Evolutionary conservation across 2,888 invertebrate species (phyloP), one percentile per base, ranked within the genome.

Genomic region (Conomelus anceps): DNA sequence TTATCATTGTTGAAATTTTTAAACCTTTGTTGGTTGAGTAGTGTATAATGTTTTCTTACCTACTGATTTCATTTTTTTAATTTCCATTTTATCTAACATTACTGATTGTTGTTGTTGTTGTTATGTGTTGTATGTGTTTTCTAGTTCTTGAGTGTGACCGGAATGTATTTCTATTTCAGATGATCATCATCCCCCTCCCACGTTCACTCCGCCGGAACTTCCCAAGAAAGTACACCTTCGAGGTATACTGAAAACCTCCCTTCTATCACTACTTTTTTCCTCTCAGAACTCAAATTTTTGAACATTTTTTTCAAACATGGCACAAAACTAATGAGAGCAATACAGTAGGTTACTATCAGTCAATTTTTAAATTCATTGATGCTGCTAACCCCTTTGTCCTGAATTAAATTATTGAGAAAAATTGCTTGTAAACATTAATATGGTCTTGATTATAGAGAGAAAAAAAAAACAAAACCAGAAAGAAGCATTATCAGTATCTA

Each of bases 191-290:
- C 97, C 97, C 96, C 97, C 98, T 95, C 98, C 98, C 95, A 98
- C 98, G 95, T 98, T 98, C 96, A 98, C 98, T 95, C 98, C 98
- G 96, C 98, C 98, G 96, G 98, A 98, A 97, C 97, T 98, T 96
- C 98, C 98, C 96, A 98, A 98, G 97, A 97, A 98, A 97, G 97
- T 98, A 96, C 98, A 98, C 96, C 96, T 98, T 95, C 96, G 98
- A 97, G 98, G 98, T 98, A 96, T 93, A 90, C 86, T 86, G 24
- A 86, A 86, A 26, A 23, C 24, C 84, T 29, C 24, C 29, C 88
- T 26, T 88, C 85, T 34, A 23, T 89, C 29, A 11, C 23, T 85
- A 24, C 22, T 41, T 22, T 23, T 89, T 85, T 63, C 17, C 7
- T 24, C 22, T 22, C n/a, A 86, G 22, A 86, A 22, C 4, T 24